Base-by-base conservation (phyloP, 2,113 vertebrate genomes). In the Atractosteus spatula region DNA sequence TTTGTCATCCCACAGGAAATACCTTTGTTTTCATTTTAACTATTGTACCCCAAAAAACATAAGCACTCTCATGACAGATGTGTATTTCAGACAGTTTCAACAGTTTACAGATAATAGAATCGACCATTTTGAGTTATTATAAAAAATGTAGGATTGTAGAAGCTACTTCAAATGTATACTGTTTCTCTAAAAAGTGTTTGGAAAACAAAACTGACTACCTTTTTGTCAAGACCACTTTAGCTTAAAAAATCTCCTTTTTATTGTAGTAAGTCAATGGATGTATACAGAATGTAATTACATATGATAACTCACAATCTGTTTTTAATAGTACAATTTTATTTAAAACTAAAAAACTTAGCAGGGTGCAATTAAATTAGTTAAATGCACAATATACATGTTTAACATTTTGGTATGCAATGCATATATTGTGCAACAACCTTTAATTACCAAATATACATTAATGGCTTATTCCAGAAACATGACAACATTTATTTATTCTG, bases 341-440 rank as follows among this genome's bases (percentile, higher is more conserved):
- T 93, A 95, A 94, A 96, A 94, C 94, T 95, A 94, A 95, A 90
- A 92, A 95, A 91, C 87, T 89, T 88, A 89, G 91, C 85, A 87
- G 76, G 86, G 83, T 85, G 84, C 88, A 88, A 90, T 87, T 86
- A 84, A 89, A 89, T 88, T 83, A 89, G 86, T 86, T 82, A 83
- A 89, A 84, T 81, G 86, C 75, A 79, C 83, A 82, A 86, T 91
- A 87, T 88, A 82, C 86, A 81, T 80, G 79, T 82, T 79, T 87
- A 89, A 90, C 88, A 84, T 86, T 89, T 92, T 90, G 91, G 87
- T 90, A 89, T 82, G 2, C 80, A 87, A 89, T 89, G 91, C 88
- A 91, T 80, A 89, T 92, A 85, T 85, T 87, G 87, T 84, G 85
- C 86, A 80, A 90, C 88, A 88, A 89, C 81, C 89, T 91, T 87